phyloP scores from a whole-genome alignment of 2,888 invertebrate species.

The Ormia ochracea region DNA sequence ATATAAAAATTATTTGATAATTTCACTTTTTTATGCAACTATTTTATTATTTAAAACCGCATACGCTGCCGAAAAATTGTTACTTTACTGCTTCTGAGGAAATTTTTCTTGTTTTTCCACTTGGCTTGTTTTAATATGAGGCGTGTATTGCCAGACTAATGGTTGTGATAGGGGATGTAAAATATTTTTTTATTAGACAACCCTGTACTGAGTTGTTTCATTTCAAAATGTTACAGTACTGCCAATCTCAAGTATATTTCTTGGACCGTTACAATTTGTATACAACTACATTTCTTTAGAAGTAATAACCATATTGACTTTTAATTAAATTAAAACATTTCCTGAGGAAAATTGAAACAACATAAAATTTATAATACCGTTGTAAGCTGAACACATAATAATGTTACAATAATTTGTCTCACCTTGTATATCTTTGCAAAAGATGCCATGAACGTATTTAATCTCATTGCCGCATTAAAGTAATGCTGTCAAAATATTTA shows the following conservation, averaged over 20 bases:
- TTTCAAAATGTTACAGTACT: background rate
- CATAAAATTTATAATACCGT: no score
- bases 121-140: constrained; percentile 33
- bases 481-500: no score
- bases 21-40: background rate
- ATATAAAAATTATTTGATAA: no score
- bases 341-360: no score
- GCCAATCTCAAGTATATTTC: background rate
- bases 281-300: background rate
- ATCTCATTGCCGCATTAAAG: no score
- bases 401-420: no score
- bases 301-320: no score
- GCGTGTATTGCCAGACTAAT: constrained; percentile 23
- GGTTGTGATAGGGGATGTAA: constrained; percentile 17
- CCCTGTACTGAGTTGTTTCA: background rate
- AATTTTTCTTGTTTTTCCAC: constrained; percentile 28
- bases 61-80: background rate
- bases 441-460: no score
- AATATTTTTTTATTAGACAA: background rate
- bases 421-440: no score
- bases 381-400: no score
- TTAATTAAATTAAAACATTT: no score
- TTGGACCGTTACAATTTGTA: background rate
- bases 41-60: constrained; percentile 9
- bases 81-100: background rate